Base-by-base conservation (phyloP, 2,113 vertebrate genomes). In the Gorsachius goisagi region DNA sequence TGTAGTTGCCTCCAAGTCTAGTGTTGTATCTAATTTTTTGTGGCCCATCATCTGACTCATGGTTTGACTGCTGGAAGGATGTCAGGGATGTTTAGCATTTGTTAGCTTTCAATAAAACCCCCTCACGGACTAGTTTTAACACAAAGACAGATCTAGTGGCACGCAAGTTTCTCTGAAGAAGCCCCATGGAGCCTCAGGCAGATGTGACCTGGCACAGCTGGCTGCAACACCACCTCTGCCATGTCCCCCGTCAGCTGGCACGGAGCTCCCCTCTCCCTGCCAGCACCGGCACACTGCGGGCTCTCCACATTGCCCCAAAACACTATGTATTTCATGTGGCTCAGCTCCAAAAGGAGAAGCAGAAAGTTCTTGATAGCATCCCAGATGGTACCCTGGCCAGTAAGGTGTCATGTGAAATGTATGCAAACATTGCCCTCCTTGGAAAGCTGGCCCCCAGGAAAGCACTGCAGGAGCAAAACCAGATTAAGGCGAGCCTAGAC, bases 251-350 rank as follows among this genome's bases (percentile, higher is more conserved):
- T 19, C 3, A 20, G 32, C 32, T 55, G 19, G 2, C 16, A 47
- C 7, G 37, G 11, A 41, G 12, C 23, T 76, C 7, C 6, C 17
- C 12, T 53, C 11, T 86, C 30, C 33, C 13, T 95, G 47, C 18
- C 21, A 4, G 12, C 32, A 72, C 28, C 2, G 6, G 11, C 26
- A 28, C 9, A 7, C 6, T 28, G 11, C 1, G 5, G 30, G n/a
- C 14, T 74, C 33, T 32, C 11, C 2, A 0, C 45, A 33, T 64
- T 2, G 0, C 5, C 24, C 19, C 24, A 47, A 59, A 75, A 41
- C 32, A 58, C 4, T 16, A 2, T 9, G 4, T 32, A 41, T 85
- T 62, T 79, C 30, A 35, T 20, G 30, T 17, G 49, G 9, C n/a
- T 85, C 37, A 28, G 28, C 19, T 63, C 45, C 76, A 50, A 78